Evolutionary conservation across 2,797 vertebrate genomes (phyloP).

Genomic region (Chloroceryle amazona): DNA sequence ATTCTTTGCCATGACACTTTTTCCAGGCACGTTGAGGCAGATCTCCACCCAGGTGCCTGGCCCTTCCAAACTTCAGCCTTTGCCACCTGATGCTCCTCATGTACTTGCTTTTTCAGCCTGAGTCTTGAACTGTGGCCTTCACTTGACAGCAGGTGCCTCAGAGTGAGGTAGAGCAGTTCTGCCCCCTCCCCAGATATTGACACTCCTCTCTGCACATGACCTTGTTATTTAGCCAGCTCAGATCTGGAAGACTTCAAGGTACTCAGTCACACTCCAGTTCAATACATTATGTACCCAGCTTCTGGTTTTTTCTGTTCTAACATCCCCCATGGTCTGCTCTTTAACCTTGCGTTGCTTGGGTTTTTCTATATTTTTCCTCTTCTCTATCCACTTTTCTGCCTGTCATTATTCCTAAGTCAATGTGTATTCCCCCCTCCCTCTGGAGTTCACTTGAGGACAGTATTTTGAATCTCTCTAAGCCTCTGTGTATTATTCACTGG

Average conservation of each 20-base stretch:
- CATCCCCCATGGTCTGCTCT: not conserved
- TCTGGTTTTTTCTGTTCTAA: not conserved
- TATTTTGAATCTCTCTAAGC: slow-evolving; percentile 1
- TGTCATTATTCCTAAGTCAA: not conserved
- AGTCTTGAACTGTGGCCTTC: not conserved
- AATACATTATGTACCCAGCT: not conserved
- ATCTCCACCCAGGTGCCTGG: not conserved
- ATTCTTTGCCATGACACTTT: not conserved
- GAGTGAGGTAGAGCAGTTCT: not conserved
- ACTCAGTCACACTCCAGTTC: not conserved
- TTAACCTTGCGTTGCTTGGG: not conserved
- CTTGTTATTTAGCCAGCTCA: not conserved
- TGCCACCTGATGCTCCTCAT: not conserved
- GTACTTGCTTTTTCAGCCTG: not conserved
- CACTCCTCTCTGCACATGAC: no score
- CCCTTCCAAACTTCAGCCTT: not conserved
- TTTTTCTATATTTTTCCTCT: not conserved
- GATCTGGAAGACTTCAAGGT: not conserved
- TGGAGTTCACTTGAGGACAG: not conserved
- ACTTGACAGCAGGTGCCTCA: not conserved
- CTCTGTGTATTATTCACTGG: not conserved
- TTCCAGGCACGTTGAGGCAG: not conserved
- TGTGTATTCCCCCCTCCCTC: not conserved
- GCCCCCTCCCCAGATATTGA: not conserved
- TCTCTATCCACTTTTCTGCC: not conserved